Base-by-base conservation (phyloP, 2,888 invertebrate species). In the Campoplex nolae region DNA sequence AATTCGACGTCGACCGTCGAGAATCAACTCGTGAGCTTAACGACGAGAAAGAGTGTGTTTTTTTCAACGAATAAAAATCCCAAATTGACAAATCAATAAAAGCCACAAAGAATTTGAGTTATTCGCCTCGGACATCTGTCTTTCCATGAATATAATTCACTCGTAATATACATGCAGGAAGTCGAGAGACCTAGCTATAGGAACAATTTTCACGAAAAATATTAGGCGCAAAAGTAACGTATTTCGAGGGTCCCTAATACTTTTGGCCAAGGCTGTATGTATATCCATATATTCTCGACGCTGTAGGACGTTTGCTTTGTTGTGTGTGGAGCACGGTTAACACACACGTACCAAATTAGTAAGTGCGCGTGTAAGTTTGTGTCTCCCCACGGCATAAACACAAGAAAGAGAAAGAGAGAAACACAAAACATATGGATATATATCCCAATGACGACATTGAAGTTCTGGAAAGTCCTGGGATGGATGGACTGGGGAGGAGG, bases 391-490 rank as follows among this genome's bases (percentile, higher is more conserved):
- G 56, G 56, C 38, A 54, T 28, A 54, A 18, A 18, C 54, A 38
- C 38, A 23, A 9, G 38, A 18, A 16, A 38, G 38, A 74, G 56
- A 65, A 65, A 67, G 23, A 51, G 54, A 70, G 62, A 71, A 28
- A 67, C 75, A 75, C 32, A 62, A 38, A 62, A 38, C 78, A 54
- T 58, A 32, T 23, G 35, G 23, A 65, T 67, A 58, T 38, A 42
- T 38, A 42, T 82, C 16, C n/a, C 51, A 28, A 83, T 86, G 85
- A 86, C 75, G 85, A 83, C 78, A 79, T 78, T 42, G 58, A 42
- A 51, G 35, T 78, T 79, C 82, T 70, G 68, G 70, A 75, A 83
- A 83, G 78, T 78, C 68, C 74, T 23, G 18, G 7, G 8, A 56
- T 51, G 23, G 42, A 42, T 9, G 42, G 42, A 9, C 42, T 42